Evolutionary conservation across 2,888 invertebrate genomes (phyloP), one percentile per base, ranked within the genome.

Genomic region (Leptinotarsa haldemani): DNA sequence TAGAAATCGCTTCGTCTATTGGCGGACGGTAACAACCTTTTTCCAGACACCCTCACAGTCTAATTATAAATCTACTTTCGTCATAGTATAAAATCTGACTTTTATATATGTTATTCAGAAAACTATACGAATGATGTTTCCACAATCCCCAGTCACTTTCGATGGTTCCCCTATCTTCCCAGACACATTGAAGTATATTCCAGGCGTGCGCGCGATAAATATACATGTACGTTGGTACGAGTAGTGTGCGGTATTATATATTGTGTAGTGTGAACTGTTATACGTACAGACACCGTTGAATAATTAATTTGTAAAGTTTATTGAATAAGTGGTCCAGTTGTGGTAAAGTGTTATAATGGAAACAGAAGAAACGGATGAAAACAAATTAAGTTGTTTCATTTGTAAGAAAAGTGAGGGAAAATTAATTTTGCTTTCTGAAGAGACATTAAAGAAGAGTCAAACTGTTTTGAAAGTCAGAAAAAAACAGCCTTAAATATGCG

Each of bases 391-490:
- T 25, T 25, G 22, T 25, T 25, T 25, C 3, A 25, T 25, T 25
- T 25, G 22, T 25, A 25, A 25, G 15, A 63, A 40, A 63, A 63
- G 63, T 63, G 63, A 30, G 3, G 63, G 30, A 4, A 63, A 63
- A 63, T 4, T 30, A 63, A 63, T 63, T 18, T 63, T 63, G 63
- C 20, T 63, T 20, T 22, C 63, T 16, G 63, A 22, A 15, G 40
- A 63, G 18, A 63, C 63, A 16, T 63, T 15, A 63, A 40, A 25
- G 20, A 63, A 63, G 20, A 30, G 63, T 63, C 25, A 63, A 18
- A 63, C 30, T 18, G 63, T 63, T 63, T 63, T 63, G 63, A 63
- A 63, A 30, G 20, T 63, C 63, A 63, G 22, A 25, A n/a, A n/a
- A n/a, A n/a, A n/a, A n/a, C n/a, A 53, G 20, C 53, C n/a, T 53